These are phyloP conservation scores for Erebia aethiops DNA, from an alignment of 2,888 invertebrate species.

Conservation along the genomic window DNA sequence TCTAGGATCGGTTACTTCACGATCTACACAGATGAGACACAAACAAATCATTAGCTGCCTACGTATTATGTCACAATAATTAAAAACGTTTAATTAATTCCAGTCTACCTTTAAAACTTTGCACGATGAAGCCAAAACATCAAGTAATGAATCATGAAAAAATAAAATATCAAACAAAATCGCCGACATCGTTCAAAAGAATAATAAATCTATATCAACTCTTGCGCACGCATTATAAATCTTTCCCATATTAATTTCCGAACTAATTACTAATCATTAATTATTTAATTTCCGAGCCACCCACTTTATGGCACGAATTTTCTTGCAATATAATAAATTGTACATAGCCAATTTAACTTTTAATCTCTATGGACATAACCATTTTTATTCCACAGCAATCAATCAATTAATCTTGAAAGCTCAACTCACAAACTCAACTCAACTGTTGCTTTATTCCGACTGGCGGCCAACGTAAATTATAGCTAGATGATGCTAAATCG, in stretches of 20 bases:
- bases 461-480: background rate
- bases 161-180: conserved; percentile 29
- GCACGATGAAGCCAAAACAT: background rate
- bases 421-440: background rate
- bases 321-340: conserved; percentile 32
- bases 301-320: conserved; percentile 39
- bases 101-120: background rate
- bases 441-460: background rate
- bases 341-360: conserved; percentile 9
- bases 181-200: conserved; percentile 32
- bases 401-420: conserved; percentile 3
- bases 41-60: background rate
- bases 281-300: conserved; percentile 36
- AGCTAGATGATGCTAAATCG: no score
- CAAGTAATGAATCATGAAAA: conserved; percentile 34
- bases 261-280: conserved; percentile 34
- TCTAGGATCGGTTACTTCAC: no score
- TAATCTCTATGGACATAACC: background rate
- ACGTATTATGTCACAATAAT: conserved; percentile 3
- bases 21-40: no score
- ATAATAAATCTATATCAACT: conserved; percentile 36
- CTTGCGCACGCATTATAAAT: conserved; percentile 32
- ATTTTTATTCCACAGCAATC: background rate
- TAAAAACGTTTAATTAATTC: background rate
- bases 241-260: conserved; percentile 36